Evolutionary conservation across 2,113 vertebrate species (phyloP).

Genomic region (Mionectes macconnelli): DNA sequence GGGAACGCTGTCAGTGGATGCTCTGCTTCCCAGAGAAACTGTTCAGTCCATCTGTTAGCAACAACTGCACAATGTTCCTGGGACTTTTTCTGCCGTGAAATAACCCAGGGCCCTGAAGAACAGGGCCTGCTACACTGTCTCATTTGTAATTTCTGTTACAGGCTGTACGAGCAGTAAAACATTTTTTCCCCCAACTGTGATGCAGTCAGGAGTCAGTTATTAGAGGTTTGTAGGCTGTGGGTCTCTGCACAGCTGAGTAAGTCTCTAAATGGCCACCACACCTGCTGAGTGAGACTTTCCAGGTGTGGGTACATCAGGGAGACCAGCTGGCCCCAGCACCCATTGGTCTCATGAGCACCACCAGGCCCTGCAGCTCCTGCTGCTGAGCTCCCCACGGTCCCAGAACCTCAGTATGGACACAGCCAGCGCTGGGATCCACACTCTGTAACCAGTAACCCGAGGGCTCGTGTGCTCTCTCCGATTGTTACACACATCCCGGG

Average conservation of each 20-base stretch:
- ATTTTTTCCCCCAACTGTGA: fast-evolving
- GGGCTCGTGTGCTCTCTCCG: not conserved
- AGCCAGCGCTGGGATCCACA: fast-evolving
- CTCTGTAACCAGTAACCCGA: not conserved
- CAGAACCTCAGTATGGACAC: not conserved
- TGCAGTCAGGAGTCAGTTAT: not conserved
- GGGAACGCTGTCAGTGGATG: fast-evolving
- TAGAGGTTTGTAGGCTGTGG: not conserved
- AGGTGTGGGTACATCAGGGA: fast-evolving
- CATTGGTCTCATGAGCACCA: not conserved
- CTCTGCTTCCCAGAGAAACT: not conserved
- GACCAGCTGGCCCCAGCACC: not conserved
- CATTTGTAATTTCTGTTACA: not conserved
- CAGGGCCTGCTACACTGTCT: not conserved
- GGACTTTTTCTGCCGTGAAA: not conserved
- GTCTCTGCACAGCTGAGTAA: not conserved
- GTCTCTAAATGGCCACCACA: not conserved
- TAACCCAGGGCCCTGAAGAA: not conserved
- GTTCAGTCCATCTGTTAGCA: not conserved
- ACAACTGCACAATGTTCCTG: not conserved
- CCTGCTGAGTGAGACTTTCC: not conserved
- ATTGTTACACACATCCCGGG: not conserved
- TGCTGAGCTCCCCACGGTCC: not conserved
- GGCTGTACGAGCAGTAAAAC: not conserved
- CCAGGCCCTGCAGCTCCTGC: not conserved